These are phyloP conservation scores for Gobius niger DNA, from an alignment of 2,113 vertebrate genomes.

Conservation along the genomic window DNA sequence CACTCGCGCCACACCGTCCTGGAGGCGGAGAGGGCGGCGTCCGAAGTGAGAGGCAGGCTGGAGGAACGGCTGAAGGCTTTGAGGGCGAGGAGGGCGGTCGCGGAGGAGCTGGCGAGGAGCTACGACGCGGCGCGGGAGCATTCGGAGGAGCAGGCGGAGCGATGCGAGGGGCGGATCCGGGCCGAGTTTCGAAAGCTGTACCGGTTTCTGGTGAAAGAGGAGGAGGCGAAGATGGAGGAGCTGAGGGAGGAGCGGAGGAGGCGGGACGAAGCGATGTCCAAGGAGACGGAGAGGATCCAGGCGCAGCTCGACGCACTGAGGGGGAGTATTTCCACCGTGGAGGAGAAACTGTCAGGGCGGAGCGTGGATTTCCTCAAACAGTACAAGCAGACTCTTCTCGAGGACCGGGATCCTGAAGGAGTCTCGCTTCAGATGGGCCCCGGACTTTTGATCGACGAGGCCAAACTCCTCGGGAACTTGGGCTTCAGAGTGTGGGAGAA, in stretches of 20 bases:
- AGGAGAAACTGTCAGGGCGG: neutral
- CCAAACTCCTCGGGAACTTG: constrained; percentile 17
- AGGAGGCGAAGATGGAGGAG: constrained; percentile 19
- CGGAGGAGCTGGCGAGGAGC: constrained; percentile 8
- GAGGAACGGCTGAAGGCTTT: constrained; percentile 30
- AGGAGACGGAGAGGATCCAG: neutral
- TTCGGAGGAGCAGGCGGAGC: constrained; percentile 15
- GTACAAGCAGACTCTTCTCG: neutral
- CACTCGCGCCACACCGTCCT: constrained; percentile 34
- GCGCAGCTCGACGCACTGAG: constrained; percentile 5
- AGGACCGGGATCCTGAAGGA: neutral
- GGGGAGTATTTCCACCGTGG: neutral
- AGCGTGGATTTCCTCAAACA: neutral
- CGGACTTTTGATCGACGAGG: neutral
- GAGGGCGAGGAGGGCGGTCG: constrained; percentile 25
- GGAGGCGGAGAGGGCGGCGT: constrained; percentile 37
- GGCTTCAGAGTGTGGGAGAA: constrained; percentile 26
- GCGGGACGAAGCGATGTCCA: constrained; percentile 7
- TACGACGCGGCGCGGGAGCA: constrained; percentile 10
- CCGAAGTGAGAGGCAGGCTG: constrained; percentile 37
- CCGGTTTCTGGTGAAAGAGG: constrained; percentile 32
- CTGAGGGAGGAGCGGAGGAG: constrained; percentile 25
- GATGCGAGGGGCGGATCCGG: constrained; percentile 14
- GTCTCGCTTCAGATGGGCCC: neutral
- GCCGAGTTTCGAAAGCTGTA: constrained; percentile 37